These are phyloP conservation scores for Cartodere bifasciata DNA, from an alignment of 2,888 invertebrate genomes.

Conservation along the genomic window DNA sequence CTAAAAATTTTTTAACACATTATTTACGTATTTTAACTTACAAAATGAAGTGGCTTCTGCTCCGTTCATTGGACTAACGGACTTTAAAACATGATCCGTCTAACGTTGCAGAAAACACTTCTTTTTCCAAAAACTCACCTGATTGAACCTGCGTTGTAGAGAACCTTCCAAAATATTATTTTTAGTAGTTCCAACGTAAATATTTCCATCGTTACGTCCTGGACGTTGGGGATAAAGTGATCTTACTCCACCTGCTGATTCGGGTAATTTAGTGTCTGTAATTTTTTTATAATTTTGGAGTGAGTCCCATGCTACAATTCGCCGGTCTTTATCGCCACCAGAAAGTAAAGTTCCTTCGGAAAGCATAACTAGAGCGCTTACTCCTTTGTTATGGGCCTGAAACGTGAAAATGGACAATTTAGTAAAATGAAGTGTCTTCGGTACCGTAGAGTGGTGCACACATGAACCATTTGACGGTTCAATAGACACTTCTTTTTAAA, in stretches of 20 bases:
- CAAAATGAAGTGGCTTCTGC: too few relatives aligned
- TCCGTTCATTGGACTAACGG: too few relatives aligned
- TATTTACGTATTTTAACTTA: too few relatives aligned
- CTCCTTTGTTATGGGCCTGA: slow-evolving; percentile 73
- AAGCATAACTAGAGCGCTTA: slow-evolving; percentile 75
- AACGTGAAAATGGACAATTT: slow-evolving; percentile 13
- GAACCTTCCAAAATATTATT: slow-evolving; percentile 87
- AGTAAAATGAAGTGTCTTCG: too few relatives aligned
- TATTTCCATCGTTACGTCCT: slow-evolving; percentile 77
- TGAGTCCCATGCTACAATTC: slow-evolving; percentile 87
- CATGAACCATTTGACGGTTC: too few relatives aligned
- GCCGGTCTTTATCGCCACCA: slow-evolving; percentile 80
- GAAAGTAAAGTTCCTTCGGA: slow-evolving; percentile 83
- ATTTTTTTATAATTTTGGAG: slow-evolving; percentile 81
- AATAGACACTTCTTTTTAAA: too few relatives aligned
- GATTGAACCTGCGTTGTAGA: slow-evolving; percentile 75
- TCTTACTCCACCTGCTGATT: slow-evolving; percentile 76
- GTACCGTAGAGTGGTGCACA: too few relatives aligned
- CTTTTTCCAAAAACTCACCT: slow-evolving; percentile 35
- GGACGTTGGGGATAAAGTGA: slow-evolving; percentile 82
- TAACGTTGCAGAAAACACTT: too few relatives aligned
- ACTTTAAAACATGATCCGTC: too few relatives aligned
- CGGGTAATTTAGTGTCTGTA: slow-evolving; percentile 78
- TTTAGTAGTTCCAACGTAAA: slow-evolving; percentile 81
- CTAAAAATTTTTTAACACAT: too few relatives aligned